Base-by-base conservation (phyloP, 2,797 vertebrate genomes). In the Arctocebus calabarensis region DNA sequence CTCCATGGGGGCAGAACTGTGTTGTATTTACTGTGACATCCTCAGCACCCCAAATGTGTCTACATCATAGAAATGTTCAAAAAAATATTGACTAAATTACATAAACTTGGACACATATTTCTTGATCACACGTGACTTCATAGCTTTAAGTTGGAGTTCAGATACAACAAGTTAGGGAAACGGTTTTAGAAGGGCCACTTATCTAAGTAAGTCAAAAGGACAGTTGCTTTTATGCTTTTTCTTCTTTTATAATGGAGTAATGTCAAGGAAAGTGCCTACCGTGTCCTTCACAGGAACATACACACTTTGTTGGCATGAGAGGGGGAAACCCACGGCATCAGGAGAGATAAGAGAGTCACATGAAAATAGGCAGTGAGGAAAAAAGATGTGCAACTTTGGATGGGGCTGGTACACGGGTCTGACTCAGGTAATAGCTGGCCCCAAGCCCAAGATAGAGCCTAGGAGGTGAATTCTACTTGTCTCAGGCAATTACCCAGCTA, bases 181-280 rank as follows among this genome's bases (percentile, higher is more conserved):
- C 17, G 57, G 73, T 55, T 61, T 84, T 52, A 52, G 48, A 48
- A 81, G 66, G 32, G 40, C 9, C 34, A 59, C 5, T 83, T 95
- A 71, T 85, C n/a, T 61, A 93, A 88, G 40, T 37, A 85, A 92
- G 90, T 66, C 19, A 66, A 74, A 96, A 43, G 12, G 55, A 55
- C 16, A 22, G 57, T 48, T 66, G 57, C 45, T 77, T 57, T 88
- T 48, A 70, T 8, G 1, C 29, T 70, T 81, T 19, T 84, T 77
- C 5, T 59, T 70, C 17, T 37, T 90, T 91, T 77, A 57, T 59
- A 68, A 85, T 9, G 89, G n/a, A 61, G 27, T 71, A 19, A 78
- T 59, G 16, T 84, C 7, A 83, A 64, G 68, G 40, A 34, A 1
- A 40, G 84, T 55, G 43, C 20, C 55, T 40, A 88, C 0, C 40